Base-by-base conservation (phyloP, 2,113 vertebrate species). In the Phocoena phocoena region DNA sequence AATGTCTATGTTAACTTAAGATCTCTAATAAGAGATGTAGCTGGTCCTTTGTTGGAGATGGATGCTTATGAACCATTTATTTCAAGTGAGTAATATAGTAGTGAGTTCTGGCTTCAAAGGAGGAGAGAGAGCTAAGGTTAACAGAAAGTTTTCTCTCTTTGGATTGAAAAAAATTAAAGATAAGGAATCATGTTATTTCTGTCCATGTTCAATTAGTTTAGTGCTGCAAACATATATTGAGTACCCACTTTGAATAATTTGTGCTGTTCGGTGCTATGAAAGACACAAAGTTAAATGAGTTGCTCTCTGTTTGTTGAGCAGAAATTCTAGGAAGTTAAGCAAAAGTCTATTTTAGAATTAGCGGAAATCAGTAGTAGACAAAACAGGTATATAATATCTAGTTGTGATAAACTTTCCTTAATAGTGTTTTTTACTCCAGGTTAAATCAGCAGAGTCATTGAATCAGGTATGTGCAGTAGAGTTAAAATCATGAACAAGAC, bases 371-470 rank as follows among this genome's bases (percentile, higher is more conserved):
- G 31, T 83, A 83, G 88, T 47, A 91, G 47, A 71, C 88, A 86
- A 79, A 89, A 28, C 38, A 95, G 50, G 23, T 93, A 47, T 53
- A 41, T 88, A 79, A 88, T 91, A 47, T 84, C 10, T 44, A 81
- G 55, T 87, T 81, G 17, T 87, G 79, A 90, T 80, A 71, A 17
- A 36, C 10, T 47, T 84, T 26, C 14, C 63, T 71, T 38, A 81
- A 60, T 20, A 10, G 8, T 81, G 21, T 68, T 50, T 90, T 96
- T 77, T 55, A 84, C 8, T 70, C 55, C 55, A 33, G 8, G 38
- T 93, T 73, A 79, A 88, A 74, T 95, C 25, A 96, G 13, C 38
- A 36, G 65, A 82, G n/a, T 92, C 67, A n/a, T n/a, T 71, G 38
- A 82, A 28, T 97, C 94, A 53, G 33, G 1, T 70, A 1, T 55